A percentile compares a stretch with the other conserved stretches of the same genome.
Evolutionary conservation across 2,113 vertebrate species (phyloP).

Genomic region (Oreochromis tanganicae): DNA sequence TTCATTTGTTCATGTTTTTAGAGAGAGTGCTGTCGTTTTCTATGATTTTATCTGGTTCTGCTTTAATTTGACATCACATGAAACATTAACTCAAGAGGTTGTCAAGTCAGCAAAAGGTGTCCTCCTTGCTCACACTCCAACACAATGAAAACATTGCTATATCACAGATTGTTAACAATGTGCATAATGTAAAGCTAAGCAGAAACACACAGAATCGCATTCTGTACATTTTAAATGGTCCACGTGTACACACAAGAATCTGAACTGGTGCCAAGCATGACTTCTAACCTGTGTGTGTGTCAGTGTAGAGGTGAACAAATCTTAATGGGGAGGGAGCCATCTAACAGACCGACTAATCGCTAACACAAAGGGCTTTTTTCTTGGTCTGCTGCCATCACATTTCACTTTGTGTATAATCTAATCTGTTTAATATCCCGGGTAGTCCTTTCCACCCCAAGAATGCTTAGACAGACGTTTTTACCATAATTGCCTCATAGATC

Average conservation of each 20-base stretch:
- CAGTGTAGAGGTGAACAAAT: neutral
- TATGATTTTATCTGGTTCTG: neutral
- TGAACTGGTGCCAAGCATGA: neutral
- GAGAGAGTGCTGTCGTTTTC: neutral
- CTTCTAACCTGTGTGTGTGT: neutral
- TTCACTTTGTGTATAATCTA: constrained; percentile 61
- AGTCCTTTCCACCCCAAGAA: constrained; percentile 56
- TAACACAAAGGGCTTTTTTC: constrained; percentile 8
- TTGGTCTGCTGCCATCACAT: constrained; percentile 53
- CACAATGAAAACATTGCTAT: neutral
- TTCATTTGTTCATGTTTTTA: neutral
- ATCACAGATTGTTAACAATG: neutral
- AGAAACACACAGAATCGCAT: neutral
- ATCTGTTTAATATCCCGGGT: constrained; percentile 60
- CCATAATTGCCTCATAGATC: constrained; percentile 60
- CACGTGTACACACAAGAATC: neutral
- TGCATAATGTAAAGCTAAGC: neutral
- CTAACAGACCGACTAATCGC: neutral
- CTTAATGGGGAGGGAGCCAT: neutral
- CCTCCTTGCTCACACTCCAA: neutral
- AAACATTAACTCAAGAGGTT: constrained; percentile 9
- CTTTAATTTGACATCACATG: neutral
- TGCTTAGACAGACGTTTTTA: constrained; percentile 64
- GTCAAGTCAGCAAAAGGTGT: neutral
- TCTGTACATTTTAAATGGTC: neutral